A percentile compares a stretch with the other conserved stretches of the same genome.
Conservation (phyloP, 2,888 invertebrate species). For the Cybosia mesomella region DNA sequence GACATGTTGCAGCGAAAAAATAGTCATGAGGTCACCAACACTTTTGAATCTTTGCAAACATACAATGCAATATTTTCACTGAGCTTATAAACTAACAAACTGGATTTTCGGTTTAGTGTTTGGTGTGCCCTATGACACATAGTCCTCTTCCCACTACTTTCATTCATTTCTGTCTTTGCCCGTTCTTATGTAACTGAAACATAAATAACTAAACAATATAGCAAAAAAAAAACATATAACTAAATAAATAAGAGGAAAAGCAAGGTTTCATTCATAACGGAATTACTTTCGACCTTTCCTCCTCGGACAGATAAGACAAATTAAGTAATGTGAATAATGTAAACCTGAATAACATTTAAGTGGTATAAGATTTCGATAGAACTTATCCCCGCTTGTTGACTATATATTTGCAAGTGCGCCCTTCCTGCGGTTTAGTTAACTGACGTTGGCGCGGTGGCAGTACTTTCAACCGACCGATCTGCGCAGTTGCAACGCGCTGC, state of each 20-base stretch:
- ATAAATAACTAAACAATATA: no score
- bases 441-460: slow-evolving; percentile 49
- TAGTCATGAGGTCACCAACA: no score
- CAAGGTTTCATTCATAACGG: neutral
- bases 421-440: slow-evolving; percentile 68
- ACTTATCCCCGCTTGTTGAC: slow-evolving; percentile 60
- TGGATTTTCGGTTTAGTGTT: no score
- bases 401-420: slow-evolving; percentile 65
- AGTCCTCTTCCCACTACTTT: no score
- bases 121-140: no score
- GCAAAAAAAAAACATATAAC: neutral
- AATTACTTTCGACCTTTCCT: neutral
- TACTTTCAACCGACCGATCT: slow-evolving; percentile 47
- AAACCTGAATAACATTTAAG: neutral
- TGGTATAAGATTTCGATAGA: slow-evolving; percentile 21
- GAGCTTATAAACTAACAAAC: no score
- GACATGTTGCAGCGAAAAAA: no score
- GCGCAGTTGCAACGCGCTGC: slow-evolving; percentile 57
- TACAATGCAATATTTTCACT: no score
- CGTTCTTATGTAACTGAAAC: no score
- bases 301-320: neutral
- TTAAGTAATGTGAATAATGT: neutral
- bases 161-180: no score
- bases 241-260: neutral
- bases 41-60: no score